Percentiles rank a stretch among this genome's conserved stretches.
Conservation (phyloP, 1,140 invertebrate species). For the Formica selysi region DNA sequence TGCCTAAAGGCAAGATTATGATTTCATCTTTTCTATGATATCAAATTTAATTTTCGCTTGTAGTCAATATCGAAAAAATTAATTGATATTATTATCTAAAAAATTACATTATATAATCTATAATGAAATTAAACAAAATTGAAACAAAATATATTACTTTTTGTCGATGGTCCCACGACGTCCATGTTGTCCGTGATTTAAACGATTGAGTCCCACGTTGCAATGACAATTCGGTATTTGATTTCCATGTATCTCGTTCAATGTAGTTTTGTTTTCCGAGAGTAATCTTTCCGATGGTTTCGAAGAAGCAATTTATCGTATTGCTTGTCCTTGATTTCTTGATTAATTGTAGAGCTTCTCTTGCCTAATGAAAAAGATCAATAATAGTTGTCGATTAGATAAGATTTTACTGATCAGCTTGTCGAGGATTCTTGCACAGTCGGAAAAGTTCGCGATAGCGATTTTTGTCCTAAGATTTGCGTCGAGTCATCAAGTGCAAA, state of each 20-base stretch:
- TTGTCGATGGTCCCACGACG: constrained; percentile 50
- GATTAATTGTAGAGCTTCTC: not conserved
- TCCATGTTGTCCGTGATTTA: constrained; percentile 29
- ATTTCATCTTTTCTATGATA: not conserved
- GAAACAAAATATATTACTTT: constrained; percentile 51
- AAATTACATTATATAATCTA: constrained; percentile 35
- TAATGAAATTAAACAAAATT: constrained; percentile 15
- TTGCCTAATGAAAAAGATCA: constrained; percentile 27
- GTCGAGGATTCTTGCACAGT: constrained; percentile 45
- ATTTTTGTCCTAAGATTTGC: constrained; percentile 30
- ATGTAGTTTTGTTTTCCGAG: not conserved
- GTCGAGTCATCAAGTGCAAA: not conserved
- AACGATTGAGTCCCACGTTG: constrained; percentile 20
- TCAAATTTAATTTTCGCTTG: constrained; percentile 1
- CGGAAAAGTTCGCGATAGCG: constrained; percentile 23
- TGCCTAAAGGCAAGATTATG: not conserved
- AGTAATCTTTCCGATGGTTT: constrained; percentile 16
- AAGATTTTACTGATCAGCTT: constrained; percentile 6
- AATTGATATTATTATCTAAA: not conserved
- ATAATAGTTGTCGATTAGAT: constrained; percentile 41
- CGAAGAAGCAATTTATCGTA: not conserved
- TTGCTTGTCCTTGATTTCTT: constrained; percentile 17
- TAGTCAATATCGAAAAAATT: not conserved
- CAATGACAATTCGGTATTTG: constrained; percentile 10
- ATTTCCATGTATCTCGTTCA: constrained; percentile 14